Evolutionary conservation across 2,888 invertebrate genomes (phyloP), one percentile per base, ranked within the genome.

Genomic region (Balanococcus diminutus): DNA sequence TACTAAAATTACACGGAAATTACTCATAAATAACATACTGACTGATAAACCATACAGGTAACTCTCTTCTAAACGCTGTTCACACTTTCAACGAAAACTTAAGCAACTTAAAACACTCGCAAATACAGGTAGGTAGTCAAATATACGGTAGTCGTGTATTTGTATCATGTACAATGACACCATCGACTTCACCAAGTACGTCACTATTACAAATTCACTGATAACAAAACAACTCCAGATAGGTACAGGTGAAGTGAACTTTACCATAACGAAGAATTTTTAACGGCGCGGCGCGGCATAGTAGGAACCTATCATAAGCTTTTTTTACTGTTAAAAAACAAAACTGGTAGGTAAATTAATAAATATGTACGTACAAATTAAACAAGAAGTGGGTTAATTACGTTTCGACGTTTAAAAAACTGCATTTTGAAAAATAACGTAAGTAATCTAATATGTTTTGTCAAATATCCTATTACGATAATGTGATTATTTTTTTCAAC

Each of bases 401-500:
- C 56, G 9, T 56, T n/a, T 5, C 2, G 9, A 22, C 8, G 56
- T 56, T 51, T 56, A 22, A 56, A 22, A 56, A 56, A 56, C 22
- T 22, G 22, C 22, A 56, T 56, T 22, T 56, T 56, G 0, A 56
- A 56, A 56, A 56, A 56, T 22, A 56, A 56, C 11, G 56, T 22
- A 6, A 36, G 36, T 36, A 56, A 56, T 56, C 4, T 8, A 56
- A 56, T 56, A 56, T 16, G 67, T 16, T 28, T 79, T n/a, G 25
- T 36, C 75, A 79, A 79, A 32, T 79, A 79, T 36, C 36, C 19
- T 28, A 67, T 79, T 79, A 79, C 75, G 28, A 19, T 79, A 79
- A 79, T 36, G 19, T 16, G 36, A 79, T 79, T 79, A 79, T 9
- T 75, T 5, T 19, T 79, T 79, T 36, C 36, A 16, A n/a, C n/a